A percentile compares a stretch with the other conserved stretches of the same genome.
Conservation (phyloP, 2,113 vertebrate species). For the Telmatochromis sp. region DNA sequence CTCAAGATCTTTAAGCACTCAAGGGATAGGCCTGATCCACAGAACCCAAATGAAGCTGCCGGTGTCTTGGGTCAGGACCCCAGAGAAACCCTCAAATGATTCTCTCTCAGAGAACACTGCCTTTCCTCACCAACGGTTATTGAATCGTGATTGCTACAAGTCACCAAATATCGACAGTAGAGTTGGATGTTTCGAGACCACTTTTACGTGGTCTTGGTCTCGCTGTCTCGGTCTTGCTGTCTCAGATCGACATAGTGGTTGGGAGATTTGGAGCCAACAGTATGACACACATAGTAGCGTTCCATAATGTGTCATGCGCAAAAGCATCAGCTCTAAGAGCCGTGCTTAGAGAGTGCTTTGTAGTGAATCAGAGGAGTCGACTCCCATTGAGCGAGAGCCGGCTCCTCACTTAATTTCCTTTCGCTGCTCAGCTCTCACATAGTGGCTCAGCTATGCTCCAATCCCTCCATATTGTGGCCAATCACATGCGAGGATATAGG, state of each 20-base stretch:
- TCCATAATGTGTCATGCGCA: not conserved
- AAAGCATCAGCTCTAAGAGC: not conserved
- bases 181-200: not conserved
- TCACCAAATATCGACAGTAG: not conserved
- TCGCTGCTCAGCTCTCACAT: not conserved
- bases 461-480: too few relatives aligned
- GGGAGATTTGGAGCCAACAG: too few relatives aligned
- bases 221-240: not conserved
- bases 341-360: not conserved
- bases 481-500: too few relatives aligned
- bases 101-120: not conserved
- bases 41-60: not conserved
- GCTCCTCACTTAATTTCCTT: not conserved
- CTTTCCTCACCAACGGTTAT: not conserved
- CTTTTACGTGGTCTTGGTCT: not conserved
- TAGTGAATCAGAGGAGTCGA: not conserved
- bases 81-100: not conserved
- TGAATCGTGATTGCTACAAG: fast-evolving
- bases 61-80: not conserved
- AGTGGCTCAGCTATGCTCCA: too few relatives aligned
- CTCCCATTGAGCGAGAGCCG: not conserved
- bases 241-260: too few relatives aligned
- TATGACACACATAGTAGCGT: fast-evolving
- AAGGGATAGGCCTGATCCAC: not conserved
- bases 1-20: not conserved